Base-by-base conservation (phyloP, 2,797 vertebrate species). In the Parauchenoglanis punctatus region DNA sequence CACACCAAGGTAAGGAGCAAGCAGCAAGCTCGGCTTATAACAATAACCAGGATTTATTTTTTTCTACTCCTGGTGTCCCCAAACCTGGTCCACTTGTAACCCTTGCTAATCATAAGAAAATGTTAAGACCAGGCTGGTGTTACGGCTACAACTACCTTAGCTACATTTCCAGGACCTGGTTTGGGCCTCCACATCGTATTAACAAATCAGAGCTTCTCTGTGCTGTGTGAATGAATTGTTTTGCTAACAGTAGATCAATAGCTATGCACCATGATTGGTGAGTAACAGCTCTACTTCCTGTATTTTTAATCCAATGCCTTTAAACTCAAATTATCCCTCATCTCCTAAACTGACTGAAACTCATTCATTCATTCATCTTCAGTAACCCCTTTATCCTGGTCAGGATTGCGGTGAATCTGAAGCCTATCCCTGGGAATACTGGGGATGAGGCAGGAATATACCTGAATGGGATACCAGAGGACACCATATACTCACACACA, bases 1-100 rank as follows among this genome's bases (percentile, higher is more conserved):
- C 85, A 35, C 68, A 88, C 6, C 89, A 88, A 89, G 91, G 91
- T 93, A 93, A 93, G 92, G 18, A 81, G 54, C 58, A 63, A 77
- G 65, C 44, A 54, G 68, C 28, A 81, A 85, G 23, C 56, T 78
- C 5, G 46, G 80, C 80, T 58, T 61, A 12, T 44, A 80, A 59
- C 54, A 80, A 25, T 46, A 46, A 63, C 5, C 35, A 13, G 72
- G 70, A 18, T 17, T 18, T 65, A 81, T 8, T 85, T 13, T 63
- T 84, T 35, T 13, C 59, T 56, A 0, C 49, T 44, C 3, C 12
- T 49, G 28, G 46, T 58, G 4, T 61, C 18, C 87, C 56, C 78
- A 81, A n/a, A 58, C 23, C 58, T 4, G 78, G 11, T 81, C 35
- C 0, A 25, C 52, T 56, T 78, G 20, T 56, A 78, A 78, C 56